A percentile compares a stretch with the other conserved stretches of the same genome.
Evolutionary conservation across 2,113 vertebrate genomes (phyloP).

Genomic region (Lepisosteus osseus): DNA sequence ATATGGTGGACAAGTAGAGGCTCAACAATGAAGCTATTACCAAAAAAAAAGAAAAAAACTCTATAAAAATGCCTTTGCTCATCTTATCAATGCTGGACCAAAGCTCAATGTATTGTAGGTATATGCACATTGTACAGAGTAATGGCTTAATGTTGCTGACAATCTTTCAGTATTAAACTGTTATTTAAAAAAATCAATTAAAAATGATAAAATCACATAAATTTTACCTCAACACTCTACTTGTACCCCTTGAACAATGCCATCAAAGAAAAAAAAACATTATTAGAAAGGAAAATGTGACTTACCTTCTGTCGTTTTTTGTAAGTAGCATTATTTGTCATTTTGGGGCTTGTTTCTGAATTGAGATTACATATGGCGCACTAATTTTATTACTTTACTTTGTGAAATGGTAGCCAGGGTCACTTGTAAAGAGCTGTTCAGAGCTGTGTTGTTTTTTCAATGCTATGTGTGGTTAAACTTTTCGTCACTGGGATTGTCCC

Average conservation of each 20-base stretch:
- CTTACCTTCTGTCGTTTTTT: slow-evolving; percentile 76
- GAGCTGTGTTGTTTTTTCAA: slow-evolving; percentile 47
- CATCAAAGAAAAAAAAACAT: slow-evolving; percentile 63
- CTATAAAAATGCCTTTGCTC: slow-evolving; percentile 81
- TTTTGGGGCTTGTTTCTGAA: slow-evolving; percentile 65
- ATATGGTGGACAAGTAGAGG: slow-evolving; percentile 73
- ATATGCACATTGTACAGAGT: slow-evolving; percentile 98
- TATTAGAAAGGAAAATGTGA: slow-evolving; percentile 55
- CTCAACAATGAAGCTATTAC: slow-evolving; percentile 89
- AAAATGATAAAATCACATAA: slow-evolving; percentile 72
- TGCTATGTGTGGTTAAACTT: slow-evolving; percentile 37
- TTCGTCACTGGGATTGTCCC: background rate
- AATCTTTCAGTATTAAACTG: slow-evolving; percentile 91
- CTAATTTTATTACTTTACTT: slow-evolving; percentile 62
- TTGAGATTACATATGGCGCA: slow-evolving; percentile 68
- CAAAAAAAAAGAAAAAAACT: slow-evolving; percentile 71
- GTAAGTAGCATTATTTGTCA: slow-evolving; percentile 73
- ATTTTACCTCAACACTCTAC: slow-evolving; percentile 91
- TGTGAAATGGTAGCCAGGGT: slow-evolving; percentile 77
- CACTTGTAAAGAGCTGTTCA: slow-evolving; percentile 62
- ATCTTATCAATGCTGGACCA: slow-evolving; percentile 95
- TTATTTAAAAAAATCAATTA: slow-evolving; percentile 66
- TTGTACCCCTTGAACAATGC: slow-evolving; percentile 71
- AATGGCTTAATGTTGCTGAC: slow-evolving; percentile 95
- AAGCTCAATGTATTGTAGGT: slow-evolving; percentile 91